Percentiles rank a stretch among this genome's conserved stretches.
Evolutionary conservation across 2,797 vertebrate species (phyloP).

Genomic region (Balearica regulorum): DNA sequence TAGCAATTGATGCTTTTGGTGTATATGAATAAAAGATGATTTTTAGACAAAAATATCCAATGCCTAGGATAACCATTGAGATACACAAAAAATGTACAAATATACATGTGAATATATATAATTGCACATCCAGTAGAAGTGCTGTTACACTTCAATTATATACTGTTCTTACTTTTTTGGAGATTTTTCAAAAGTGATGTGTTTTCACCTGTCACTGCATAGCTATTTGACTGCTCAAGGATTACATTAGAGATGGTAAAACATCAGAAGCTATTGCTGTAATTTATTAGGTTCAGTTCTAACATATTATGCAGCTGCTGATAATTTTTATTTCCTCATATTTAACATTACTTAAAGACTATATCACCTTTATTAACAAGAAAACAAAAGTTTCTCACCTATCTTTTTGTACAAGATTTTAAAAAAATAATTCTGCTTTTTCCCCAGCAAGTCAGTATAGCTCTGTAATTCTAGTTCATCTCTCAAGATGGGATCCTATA

Average conservation of each 20-base stretch:
- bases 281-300: background rate
- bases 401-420: background rate
- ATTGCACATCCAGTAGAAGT: background rate
- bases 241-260: background rate
- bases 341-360: constrained; percentile 7
- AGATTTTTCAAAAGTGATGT: background rate
- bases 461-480: constrained; percentile 39
- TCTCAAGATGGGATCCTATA: constrained; percentile 10
- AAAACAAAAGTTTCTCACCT: constrained; percentile 7
- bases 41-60: background rate
- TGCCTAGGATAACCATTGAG: background rate
- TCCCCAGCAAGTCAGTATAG: background rate
- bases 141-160: background rate
- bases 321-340: constrained; percentile 8
- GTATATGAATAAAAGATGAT: background rate
- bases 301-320: background rate
- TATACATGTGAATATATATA: background rate
- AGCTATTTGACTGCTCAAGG: background rate
- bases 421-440: background rate
- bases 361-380: background rate
- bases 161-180: background rate
- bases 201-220: background rate
- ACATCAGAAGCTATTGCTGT: background rate
- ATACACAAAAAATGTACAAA: background rate
- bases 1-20: background rate